Evolutionary conservation across 2,797 vertebrate species (phyloP), one percentile per base, ranked within the genome.

Genomic region (Enteromius radiatus): DNA sequence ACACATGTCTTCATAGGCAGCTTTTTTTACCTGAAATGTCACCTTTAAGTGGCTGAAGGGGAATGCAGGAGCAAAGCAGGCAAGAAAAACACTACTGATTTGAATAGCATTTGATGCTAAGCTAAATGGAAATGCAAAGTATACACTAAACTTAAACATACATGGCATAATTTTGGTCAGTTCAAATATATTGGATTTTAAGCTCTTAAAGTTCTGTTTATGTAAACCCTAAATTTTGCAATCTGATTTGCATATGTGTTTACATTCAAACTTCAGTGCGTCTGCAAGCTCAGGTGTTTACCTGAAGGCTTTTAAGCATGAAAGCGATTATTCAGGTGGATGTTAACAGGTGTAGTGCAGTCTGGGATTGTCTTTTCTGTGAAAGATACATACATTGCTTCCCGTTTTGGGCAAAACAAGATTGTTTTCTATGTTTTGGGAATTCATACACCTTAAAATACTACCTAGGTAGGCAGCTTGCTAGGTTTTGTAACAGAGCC

Each of bases 21-120:
- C 52, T 17, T 75, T 17, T 75, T 75, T 56, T 75, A 56, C 36
- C 21, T 56, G 14, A 56, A 75, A 38, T 10, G 73, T 10, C 28
- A 73, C 14, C 31, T 75, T 38, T 56, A 15, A 52, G 52, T 59
- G 5, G 23, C 36, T 56, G 36, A 41, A 59, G n/a, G 43, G 14
- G 15, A 19, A 28, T 23, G 36, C 1, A 1, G 47, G 33, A 33
- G n/a, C n/a, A 69, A 26, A 52, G 10, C 19, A 33, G 14, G 28
- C 2, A 2, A 47, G 26, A 26, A 28, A 4, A n/a, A 56, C 33
- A 36, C 52, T 38, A 41, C 11, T 15, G 12, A 76, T 41, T 56
- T n/a, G 1, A 36, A 15, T 15, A n/a, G 5, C 43, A 3, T 78
- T 28, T 15, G 11, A 33, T 63, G 19, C 61, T 49, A 49, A 43